phyloP scores from a whole-genome alignment of 1,140 invertebrate genomes.

The Hestina assimilis region DNA sequence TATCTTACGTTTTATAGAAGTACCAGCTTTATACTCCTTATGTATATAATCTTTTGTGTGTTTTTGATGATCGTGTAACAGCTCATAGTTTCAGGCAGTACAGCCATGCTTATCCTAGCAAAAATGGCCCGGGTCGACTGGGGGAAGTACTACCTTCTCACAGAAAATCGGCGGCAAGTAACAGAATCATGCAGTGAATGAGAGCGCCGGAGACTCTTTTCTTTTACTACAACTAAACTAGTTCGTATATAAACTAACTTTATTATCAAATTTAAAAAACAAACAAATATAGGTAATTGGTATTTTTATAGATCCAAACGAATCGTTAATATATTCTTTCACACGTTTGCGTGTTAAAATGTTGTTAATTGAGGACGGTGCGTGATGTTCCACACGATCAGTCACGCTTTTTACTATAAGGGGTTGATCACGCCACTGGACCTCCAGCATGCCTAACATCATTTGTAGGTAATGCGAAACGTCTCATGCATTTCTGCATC shows the following conservation, averaged over 20 bases:
- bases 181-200: too few relatives aligned
- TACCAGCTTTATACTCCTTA: background rate
- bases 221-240: too few relatives aligned
- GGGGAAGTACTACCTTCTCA: too few relatives aligned
- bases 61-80: too few relatives aligned
- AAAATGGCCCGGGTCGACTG: too few relatives aligned
- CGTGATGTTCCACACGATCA: slow-evolving; percentile 59
- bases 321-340: slow-evolving; percentile 31
- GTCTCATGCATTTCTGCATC: background rate
- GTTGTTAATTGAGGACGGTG: slow-evolving; percentile 47
- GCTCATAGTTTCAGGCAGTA: too few relatives aligned
- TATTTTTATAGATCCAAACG: slow-evolving; percentile 15
- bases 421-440: slow-evolving; percentile 29
- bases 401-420: slow-evolving; percentile 31
- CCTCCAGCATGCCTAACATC: slow-evolving; percentile 22
- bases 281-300: background rate
- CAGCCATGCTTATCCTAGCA: too few relatives aligned
- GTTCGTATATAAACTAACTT: background rate
- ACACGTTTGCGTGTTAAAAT: slow-evolving; percentile 42
- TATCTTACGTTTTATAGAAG: background rate
- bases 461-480: background rate
- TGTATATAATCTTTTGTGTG: too few relatives aligned
- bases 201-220: too few relatives aligned
- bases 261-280: background rate
- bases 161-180: too few relatives aligned